Percentiles rank a stretch among this genome's conserved stretches.
These are phyloP conservation scores for Noctilio leporinus DNA, from an alignment of 2,113 vertebrate genomes.

Conservation along the genomic window DNA sequence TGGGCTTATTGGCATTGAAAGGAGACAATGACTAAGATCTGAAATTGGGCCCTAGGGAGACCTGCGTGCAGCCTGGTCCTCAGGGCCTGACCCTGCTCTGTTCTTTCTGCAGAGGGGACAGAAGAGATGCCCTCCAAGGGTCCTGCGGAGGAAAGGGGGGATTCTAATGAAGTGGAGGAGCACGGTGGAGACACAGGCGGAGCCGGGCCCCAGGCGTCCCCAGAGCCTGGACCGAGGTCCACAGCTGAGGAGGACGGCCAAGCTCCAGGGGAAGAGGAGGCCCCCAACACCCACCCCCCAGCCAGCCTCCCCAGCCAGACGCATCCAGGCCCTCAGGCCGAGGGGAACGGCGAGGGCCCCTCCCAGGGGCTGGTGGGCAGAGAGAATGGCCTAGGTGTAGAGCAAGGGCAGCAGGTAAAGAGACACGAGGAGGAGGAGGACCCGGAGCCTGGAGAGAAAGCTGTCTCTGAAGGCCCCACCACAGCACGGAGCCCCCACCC, in stretches of 20 bases:
- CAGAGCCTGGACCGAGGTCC: conserved; percentile 36
- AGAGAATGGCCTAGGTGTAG: conserved; percentile 47
- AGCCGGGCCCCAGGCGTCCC: neutral
- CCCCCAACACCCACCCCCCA: neutral
- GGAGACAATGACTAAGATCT: accelerated
- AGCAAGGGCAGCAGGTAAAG: conserved; percentile 4
- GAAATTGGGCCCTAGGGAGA: neutral
- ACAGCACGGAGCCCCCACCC: conserved; percentile 23
- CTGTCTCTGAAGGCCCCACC: conserved; percentile 31
- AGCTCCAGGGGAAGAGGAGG: neutral
- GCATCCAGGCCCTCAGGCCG: neutral
- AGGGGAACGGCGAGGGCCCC: conserved; percentile 4
- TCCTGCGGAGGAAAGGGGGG: conserved; percentile 63
- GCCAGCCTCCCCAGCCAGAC: conserved; percentile 42
- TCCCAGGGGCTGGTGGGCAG: conserved; percentile 43
- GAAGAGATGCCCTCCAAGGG: neutral
- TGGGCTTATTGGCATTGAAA: neutral
- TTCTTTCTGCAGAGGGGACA: conserved; percentile 76
- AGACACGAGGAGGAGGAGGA: conserved; percentile 42
- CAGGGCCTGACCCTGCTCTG: conserved; percentile 21
- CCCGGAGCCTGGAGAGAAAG: neutral
- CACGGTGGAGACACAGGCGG: conserved; percentile 57
- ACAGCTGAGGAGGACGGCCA: conserved; percentile 68
- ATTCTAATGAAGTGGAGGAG: conserved; percentile 68
- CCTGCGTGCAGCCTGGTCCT: accelerated